These are phyloP conservation scores for Melinaea marsaeus DNA, from an alignment of 2,888 invertebrate genomes.

Conservation along the genomic window DNA sequence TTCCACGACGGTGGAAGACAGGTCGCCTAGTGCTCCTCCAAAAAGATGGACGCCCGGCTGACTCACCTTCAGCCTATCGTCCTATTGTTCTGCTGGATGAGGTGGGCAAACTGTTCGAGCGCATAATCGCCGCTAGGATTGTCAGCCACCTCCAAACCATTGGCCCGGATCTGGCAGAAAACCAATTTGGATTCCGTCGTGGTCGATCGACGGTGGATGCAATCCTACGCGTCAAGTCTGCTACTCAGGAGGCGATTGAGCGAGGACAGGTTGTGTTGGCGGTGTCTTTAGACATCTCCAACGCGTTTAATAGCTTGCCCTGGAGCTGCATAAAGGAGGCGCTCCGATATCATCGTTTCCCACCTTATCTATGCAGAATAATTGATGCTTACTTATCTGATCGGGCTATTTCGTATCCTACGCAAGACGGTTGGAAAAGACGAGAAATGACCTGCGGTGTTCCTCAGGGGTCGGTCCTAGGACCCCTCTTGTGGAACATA, in stretches of 20 bases:
- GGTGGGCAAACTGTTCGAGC: constrained; percentile 29
- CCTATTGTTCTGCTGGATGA: constrained; percentile 30
- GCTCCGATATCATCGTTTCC: too few species aligned
- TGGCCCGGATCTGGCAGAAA: constrained; percentile 18
- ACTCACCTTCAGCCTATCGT: constrained; percentile 25
- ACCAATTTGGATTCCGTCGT: constrained; percentile 19
- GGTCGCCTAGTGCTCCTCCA: constrained; percentile 23
- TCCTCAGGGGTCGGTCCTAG: too few species aligned
- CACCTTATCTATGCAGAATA: too few species aligned
- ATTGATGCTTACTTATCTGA: too few species aligned
- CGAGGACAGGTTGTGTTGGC: constrained; percentile 2
- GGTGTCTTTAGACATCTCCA: too few species aligned
- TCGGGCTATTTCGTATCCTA: too few species aligned
- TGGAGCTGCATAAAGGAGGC: too few species aligned
- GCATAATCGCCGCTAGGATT: constrained; percentile 25
- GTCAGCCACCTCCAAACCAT: constrained; percentile 10
- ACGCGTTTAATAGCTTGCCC: too few species aligned
- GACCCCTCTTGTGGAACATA: too few species aligned
- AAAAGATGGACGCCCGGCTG: constrained; percentile 15
- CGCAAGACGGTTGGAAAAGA: too few species aligned
- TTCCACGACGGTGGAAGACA: constrained; percentile 16
- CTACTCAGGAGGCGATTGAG: constrained; percentile 8
- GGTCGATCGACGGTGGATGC: constrained; percentile 22
- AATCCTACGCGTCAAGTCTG: constrained; percentile 5
- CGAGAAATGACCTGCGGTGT: too few species aligned